Evolutionary conservation across 2,797 vertebrate species (phyloP).

Genomic region (Brachyalestes nurse): DNA sequence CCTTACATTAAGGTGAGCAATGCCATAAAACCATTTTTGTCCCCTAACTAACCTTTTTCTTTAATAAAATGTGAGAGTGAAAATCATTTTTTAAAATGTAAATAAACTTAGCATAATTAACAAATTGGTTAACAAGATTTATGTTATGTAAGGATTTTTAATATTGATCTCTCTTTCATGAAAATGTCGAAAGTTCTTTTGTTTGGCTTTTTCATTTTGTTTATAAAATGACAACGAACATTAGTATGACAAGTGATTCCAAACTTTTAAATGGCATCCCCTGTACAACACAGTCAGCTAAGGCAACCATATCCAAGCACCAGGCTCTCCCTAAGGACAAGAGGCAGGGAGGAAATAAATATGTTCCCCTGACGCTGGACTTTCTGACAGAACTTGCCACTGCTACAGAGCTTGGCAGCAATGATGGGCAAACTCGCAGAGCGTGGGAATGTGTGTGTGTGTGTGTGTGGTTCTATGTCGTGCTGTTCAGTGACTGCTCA

Average conservation of each 20-base stretch:
- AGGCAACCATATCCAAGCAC: slow-evolving; percentile 12
- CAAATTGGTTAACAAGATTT: too few species aligned
- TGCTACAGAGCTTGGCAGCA: slow-evolving; percentile 55
- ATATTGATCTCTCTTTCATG: too few species aligned
- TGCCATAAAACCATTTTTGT: too few species aligned
- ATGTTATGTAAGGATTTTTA: too few species aligned
- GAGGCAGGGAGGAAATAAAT: slow-evolving; percentile 77
- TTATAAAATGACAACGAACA: neutral
- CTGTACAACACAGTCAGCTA: slow-evolving; percentile 24
- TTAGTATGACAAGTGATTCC: neutral
- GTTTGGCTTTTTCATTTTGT: neutral
- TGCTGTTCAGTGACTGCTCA: slow-evolving; percentile 54
- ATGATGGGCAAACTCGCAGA: slow-evolving; percentile 53
- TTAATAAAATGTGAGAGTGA: too few species aligned
- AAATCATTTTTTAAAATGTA: too few species aligned
- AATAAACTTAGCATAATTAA: too few species aligned
- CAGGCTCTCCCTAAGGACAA: slow-evolving; percentile 26
- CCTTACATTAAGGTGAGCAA: too few species aligned
- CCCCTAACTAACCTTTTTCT: too few species aligned
- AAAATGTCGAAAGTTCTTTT: too few species aligned
- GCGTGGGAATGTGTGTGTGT: slow-evolving; percentile 54
- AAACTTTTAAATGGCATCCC: neutral
- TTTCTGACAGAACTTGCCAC: slow-evolving; percentile 73
- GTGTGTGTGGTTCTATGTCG: slow-evolving; percentile 61
- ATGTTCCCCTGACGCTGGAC: slow-evolving; percentile 76